A percentile compares a stretch with the other conserved stretches of the same genome.
phyloP scores from a whole-genome alignment of 2,888 invertebrate genomes.

The Schizotus pectinicornis region DNA sequence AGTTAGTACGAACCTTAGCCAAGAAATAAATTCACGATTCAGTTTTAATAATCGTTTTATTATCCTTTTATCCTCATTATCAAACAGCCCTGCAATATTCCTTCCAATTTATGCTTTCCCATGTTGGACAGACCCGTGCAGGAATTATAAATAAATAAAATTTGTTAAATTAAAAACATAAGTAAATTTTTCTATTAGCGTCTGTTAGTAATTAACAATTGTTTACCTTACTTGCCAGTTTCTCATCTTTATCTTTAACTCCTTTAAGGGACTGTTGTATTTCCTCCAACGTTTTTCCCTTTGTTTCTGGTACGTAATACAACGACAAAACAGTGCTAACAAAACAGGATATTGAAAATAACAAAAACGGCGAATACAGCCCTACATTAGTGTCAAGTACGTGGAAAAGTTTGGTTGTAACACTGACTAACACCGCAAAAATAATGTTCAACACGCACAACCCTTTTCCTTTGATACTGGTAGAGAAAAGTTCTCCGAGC shows the following conservation, averaged over 20 bases:
- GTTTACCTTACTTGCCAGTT: too few species aligned
- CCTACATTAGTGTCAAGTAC: constrained; percentile 42
- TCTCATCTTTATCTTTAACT: constrained; percentile 8
- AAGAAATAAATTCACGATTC: too few species aligned
- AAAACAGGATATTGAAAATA: constrained; percentile 42
- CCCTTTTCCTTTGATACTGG: constrained; percentile 47
- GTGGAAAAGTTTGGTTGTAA: constrained; percentile 46
- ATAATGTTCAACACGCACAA: constrained; percentile 40
- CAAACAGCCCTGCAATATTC: too few species aligned
- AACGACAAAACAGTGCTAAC: constrained; percentile 40
- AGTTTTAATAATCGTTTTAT: too few species aligned
- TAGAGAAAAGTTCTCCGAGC: constrained; percentile 45
- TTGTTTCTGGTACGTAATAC: constrained; percentile 51
- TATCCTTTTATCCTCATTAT: too few species aligned
- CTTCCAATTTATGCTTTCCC: too few species aligned
- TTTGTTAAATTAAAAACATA: too few species aligned
- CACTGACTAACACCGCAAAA: constrained; percentile 36
- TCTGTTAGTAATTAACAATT: too few species aligned
- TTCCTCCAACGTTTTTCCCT: constrained; percentile 52
- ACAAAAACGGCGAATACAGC: constrained; percentile 45
- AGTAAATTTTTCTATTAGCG: too few species aligned
- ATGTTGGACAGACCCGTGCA: too few species aligned
- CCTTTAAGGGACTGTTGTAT: constrained; percentile 50
- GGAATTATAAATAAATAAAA: too few species aligned
- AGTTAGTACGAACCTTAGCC: too few species aligned